Evolutionary conservation across 2,888 invertebrate genomes (phyloP).

Genomic region (Campaea margaritaria): DNA sequence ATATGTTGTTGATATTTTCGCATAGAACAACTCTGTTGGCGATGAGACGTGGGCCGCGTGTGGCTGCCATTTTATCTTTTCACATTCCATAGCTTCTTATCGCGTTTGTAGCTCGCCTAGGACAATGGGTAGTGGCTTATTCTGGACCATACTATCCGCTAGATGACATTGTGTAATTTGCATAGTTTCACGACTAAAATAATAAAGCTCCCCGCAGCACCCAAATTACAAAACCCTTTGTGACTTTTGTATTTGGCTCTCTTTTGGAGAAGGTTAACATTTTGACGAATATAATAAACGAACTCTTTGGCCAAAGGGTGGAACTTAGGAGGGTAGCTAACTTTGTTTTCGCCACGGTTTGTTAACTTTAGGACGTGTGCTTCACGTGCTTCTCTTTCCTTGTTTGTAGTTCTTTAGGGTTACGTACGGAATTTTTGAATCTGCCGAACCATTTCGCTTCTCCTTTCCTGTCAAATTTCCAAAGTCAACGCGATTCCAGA

Average conservation of each 20-base stretch:
- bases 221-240: slow-evolving; percentile 15
- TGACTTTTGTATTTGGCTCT: slow-evolving; percentile 16
- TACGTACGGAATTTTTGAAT: background rate
- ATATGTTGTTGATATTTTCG: no score
- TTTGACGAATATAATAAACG: slow-evolving; percentile 26
- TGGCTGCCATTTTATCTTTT: no score
- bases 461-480: no score
- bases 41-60: no score
- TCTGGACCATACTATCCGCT: no score
- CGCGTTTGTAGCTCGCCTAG: no score
- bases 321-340: slow-evolving; percentile 13
- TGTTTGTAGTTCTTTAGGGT: slow-evolving; percentile 21
- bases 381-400: slow-evolving; percentile 11
- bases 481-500: no score
- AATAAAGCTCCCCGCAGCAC: slow-evolving; percentile 1
- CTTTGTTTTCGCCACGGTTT: slow-evolving; percentile 31
- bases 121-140: no score
- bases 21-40: no score
- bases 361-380: slow-evolving; percentile 27
- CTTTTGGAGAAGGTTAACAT: slow-evolving; percentile 17
- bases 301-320: slow-evolving; percentile 16
- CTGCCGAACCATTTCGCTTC: background rate
- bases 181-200: background rate
- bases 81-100: no score
- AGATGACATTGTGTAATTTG: background rate